phyloP scores from a whole-genome alignment of 2,888 invertebrate species.

The Lathronympha strigana region DNA sequence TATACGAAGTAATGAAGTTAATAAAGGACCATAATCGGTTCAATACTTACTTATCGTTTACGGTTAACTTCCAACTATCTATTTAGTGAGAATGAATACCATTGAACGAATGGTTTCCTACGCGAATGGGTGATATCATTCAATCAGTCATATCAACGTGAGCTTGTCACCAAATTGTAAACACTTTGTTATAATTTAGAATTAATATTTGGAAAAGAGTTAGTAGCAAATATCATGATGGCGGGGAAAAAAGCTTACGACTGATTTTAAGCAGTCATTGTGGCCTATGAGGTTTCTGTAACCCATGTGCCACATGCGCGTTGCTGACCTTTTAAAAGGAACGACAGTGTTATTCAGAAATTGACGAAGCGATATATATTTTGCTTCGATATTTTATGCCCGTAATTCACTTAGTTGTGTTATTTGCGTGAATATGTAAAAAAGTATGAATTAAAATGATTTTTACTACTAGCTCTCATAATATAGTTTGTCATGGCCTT shows the following conservation, averaged over 20 bases:
- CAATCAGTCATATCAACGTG: constrained; percentile 38
- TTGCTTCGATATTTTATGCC: background rate
- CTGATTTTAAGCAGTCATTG: no score
- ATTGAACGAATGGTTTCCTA: constrained; percentile 26
- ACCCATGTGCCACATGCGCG: no score
- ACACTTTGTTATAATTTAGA: constrained; percentile 25
- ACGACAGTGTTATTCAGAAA: no score
- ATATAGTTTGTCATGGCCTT: no score
- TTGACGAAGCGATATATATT: no score
- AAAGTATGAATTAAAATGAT: background rate
- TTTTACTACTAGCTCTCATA: background rate
- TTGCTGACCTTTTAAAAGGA: no score
- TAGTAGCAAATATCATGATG: background rate
- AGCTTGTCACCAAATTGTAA: constrained; percentile 36
- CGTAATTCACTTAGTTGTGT: background rate
- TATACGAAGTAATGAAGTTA: no score
- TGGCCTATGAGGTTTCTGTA: no score
- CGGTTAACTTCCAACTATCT: constrained; percentile 21
- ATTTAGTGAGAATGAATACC: constrained; percentile 34
- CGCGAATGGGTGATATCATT: constrained; percentile 24
- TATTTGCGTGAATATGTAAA: background rate
- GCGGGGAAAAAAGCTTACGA: background rate
- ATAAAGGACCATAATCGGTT: background rate
- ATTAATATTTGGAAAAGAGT: constrained; percentile 6
- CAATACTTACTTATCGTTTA: background rate